phyloP scores from a whole-genome alignment of 2,888 invertebrate genomes.

The Drosophila affinis region DNA sequence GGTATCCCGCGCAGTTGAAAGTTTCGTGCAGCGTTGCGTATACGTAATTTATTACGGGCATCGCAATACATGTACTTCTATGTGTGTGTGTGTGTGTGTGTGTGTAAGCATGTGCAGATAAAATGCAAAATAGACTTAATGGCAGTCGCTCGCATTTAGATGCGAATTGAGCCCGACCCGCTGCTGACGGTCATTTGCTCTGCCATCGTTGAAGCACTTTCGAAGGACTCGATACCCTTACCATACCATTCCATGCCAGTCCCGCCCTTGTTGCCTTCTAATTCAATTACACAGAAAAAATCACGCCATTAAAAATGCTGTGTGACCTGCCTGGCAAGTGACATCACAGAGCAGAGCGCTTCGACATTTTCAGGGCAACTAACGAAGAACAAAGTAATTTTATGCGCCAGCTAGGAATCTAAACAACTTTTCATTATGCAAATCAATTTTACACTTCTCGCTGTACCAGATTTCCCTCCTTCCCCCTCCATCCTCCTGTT shows the following conservation, averaged over 20 bases:
- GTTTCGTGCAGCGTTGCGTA: slow-evolving; percentile 69
- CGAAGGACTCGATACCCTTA: background rate
- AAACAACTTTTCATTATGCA: slow-evolving; percentile 75
- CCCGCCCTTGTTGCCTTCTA: slow-evolving; percentile 33
- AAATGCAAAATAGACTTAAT: slow-evolving; percentile 76
- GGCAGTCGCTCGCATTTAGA: slow-evolving; percentile 56
- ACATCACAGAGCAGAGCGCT: slow-evolving; percentile 7
- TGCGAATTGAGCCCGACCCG: slow-evolving; percentile 38
- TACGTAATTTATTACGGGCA: slow-evolving; percentile 78
- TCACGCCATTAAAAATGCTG: slow-evolving; percentile 59
- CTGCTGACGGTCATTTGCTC: too few relatives aligned
- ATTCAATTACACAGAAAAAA: slow-evolving; percentile 69
- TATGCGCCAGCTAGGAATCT: slow-evolving; percentile 50
- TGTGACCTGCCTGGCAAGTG: slow-evolving; percentile 61
- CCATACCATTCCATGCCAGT: background rate
- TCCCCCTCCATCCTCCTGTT: slow-evolving; percentile 2
- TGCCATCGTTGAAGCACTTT: background rate
- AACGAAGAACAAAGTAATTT: slow-evolving; percentile 35
- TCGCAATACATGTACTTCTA: slow-evolving; percentile 59
- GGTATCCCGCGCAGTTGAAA: slow-evolving; percentile 47
- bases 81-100: slow-evolving; percentile 10
- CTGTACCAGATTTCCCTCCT: too few relatives aligned
- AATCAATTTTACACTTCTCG: slow-evolving; percentile 72
- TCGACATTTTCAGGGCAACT: slow-evolving; percentile 7
- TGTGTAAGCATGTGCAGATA: slow-evolving; percentile 56